Conservation (phyloP, 2,888 invertebrate species). For the Liodrosophila aerea region DNA sequence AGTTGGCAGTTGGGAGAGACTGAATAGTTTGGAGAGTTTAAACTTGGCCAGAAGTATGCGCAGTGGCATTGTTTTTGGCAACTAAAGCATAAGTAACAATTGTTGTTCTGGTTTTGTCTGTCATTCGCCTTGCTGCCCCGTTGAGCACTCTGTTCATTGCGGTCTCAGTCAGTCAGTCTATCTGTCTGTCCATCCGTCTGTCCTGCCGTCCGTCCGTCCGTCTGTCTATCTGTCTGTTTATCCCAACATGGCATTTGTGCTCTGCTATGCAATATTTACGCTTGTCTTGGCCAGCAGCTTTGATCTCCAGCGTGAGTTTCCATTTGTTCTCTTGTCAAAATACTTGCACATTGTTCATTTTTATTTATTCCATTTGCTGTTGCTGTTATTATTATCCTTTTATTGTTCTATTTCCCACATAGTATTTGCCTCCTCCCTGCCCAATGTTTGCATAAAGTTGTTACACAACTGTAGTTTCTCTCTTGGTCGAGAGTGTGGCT, state of each 20-base stretch:
- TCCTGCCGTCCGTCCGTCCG: background rate
- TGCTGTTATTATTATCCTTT: background rate
- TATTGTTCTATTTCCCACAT: conserved; percentile 15
- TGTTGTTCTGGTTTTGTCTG: conserved; percentile 50
- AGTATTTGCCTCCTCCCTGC: conserved; percentile 44
- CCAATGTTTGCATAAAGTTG: conserved; percentile 54
- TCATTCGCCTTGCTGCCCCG: conserved; percentile 60
- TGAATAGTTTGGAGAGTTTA: conserved; percentile 2
- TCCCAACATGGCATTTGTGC: conserved; percentile 59
- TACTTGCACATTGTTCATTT: conserved; percentile 53
- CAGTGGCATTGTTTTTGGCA: conserved; percentile 34
- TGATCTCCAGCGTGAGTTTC: conserved; percentile 64
- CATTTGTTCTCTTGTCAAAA: conserved; percentile 59
- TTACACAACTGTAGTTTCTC: conserved; percentile 28
- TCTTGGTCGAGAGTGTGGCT: conserved; percentile 6
- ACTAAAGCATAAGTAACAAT: conserved; percentile 47
- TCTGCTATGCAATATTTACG: conserved; percentile 73
- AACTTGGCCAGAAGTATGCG: conserved; percentile 25
- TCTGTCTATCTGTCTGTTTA: conserved; percentile 54
- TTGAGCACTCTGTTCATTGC: conserved; percentile 54
- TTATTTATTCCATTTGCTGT: conserved; percentile 6
- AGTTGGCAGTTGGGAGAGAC: background rate
- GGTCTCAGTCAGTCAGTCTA: conserved; percentile 23
- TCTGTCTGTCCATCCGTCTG: background rate
- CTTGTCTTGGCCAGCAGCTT: conserved; percentile 72